Evolutionary conservation across 92 coral and sea anemone genomes (phyloP).

Genomic region (Phenganax stokvisi): DNA sequence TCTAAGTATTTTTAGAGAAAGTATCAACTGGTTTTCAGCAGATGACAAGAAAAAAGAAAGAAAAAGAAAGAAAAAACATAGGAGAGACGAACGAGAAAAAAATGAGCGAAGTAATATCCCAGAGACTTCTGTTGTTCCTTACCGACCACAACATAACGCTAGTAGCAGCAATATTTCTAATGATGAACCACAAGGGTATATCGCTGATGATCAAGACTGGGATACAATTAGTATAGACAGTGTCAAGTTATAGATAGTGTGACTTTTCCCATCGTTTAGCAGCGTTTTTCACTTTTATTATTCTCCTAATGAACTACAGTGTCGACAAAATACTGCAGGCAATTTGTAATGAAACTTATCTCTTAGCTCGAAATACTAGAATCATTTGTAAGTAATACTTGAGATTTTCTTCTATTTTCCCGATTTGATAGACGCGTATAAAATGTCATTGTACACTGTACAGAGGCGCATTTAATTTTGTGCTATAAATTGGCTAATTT

Average conservation of each 20-base stretch:
- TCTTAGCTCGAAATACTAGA: too few species aligned
- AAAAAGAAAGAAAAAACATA: not conserved
- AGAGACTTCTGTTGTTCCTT: slow-evolving; percentile 15
- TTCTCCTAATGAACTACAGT: too few species aligned
- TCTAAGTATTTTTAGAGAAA: slow-evolving; percentile 17
- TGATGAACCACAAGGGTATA: not conserved
- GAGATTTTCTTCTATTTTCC: too few species aligned
- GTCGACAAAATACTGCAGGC: too few species aligned
- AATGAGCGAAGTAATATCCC: not conserved
- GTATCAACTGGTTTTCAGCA: not conserved
- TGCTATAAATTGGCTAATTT: too few species aligned
- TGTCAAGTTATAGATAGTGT: not conserved
- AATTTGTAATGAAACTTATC: too few species aligned
- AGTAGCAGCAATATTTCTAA: not conserved
- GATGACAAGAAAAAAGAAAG: not conserved
- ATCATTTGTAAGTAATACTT: too few species aligned
- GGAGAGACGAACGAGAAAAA: not conserved
- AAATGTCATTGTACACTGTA: too few species aligned
- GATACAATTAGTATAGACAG: slow-evolving; percentile 26
- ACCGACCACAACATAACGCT: not conserved
- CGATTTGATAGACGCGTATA: too few species aligned
- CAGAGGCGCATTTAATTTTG: too few species aligned
- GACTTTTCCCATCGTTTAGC: not conserved
- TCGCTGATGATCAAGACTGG: slow-evolving; percentile 4
- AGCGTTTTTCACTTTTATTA: too few species aligned